Percentiles rank a stretch among this genome's conserved stretches.
Conservation (phyloP, 2,797 vertebrate species). For the Australoheros facetus region DNA sequence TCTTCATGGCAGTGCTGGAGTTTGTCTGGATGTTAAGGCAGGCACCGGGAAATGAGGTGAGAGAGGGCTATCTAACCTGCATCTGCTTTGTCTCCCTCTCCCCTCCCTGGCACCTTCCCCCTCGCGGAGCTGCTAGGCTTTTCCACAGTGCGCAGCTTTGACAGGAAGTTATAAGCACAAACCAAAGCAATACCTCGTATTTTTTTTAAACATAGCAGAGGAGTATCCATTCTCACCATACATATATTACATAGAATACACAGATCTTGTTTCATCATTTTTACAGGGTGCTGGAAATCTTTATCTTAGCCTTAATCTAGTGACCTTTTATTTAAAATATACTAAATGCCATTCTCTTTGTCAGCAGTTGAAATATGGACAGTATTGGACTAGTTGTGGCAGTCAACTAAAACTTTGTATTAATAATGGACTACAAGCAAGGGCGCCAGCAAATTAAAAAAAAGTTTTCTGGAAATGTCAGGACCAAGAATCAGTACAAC, state of each 20-base stretch:
- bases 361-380: conserved; percentile 3
- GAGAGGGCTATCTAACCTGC: conserved; percentile 80
- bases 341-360: not conserved
- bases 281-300: conserved; percentile 42
- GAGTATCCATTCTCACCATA: not conserved
- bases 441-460: not conserved
- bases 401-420: not conserved
- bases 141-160: conserved; percentile 41
- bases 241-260: conserved; percentile 18
- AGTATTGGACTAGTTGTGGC: not conserved
- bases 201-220: conserved; percentile 17
- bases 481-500: not conserved
- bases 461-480: not conserved
- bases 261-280: not conserved
- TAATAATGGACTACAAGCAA: not conserved
- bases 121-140: conserved; percentile 43
- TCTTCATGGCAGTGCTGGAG: conserved; percentile 99
- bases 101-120: conserved; percentile 48
- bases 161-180: conserved; percentile 60
- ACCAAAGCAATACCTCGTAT: conserved; percentile 62
- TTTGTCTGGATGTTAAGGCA: conserved; percentile 97
- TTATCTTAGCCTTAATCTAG: conserved; percentile 35
- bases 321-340: conserved; percentile 5
- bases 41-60: conserved; percentile 94
- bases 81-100: conserved; percentile 78